phyloP scores from a whole-genome alignment of 1,140 invertebrate species.

The Dinothrombium tinctorium region DNA sequence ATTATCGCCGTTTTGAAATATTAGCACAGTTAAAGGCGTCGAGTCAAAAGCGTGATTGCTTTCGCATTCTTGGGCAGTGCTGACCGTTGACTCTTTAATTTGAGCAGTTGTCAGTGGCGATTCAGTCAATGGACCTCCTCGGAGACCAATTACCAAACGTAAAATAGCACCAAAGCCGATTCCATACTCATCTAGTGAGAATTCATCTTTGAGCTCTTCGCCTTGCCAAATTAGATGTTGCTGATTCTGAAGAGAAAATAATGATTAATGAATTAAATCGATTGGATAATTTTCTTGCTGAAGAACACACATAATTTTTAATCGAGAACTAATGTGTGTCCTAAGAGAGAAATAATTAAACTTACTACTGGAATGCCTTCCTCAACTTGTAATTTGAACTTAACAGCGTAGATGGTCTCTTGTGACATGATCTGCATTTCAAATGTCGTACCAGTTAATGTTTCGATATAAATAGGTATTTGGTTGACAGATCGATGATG shows the following conservation, averaged over 20 bases:
- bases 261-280: background rate
- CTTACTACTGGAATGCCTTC: constrained; percentile 30
- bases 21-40: too few relatives aligned
- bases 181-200: constrained; percentile 35
- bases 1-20: too few relatives aligned
- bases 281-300: background rate
- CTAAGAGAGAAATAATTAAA: background rate
- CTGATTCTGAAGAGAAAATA: constrained; percentile 23
- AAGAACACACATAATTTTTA: background rate
- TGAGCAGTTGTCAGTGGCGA: too few relatives aligned
- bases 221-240: constrained; percentile 46
- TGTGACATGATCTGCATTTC: constrained; percentile 42
- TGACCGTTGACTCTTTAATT: too few relatives aligned
- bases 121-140: constrained; percentile 49
- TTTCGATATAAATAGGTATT: constrained; percentile 32
- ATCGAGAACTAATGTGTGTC: background rate
- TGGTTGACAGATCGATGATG: constrained; percentile 37
- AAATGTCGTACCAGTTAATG: constrained; percentile 44
- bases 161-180: constrained; percentile 39
- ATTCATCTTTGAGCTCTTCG: constrained; percentile 38
- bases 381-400: constrained; percentile 44
- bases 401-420: constrained; percentile 44
- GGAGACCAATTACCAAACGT: constrained; percentile 43
- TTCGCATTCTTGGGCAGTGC: too few relatives aligned
- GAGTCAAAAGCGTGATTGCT: too few relatives aligned